Evolutionary conservation across 2,888 invertebrate genomes (phyloP), one percentile per base, ranked within the genome.

Genomic region (Ichneumoninae sp.): DNA sequence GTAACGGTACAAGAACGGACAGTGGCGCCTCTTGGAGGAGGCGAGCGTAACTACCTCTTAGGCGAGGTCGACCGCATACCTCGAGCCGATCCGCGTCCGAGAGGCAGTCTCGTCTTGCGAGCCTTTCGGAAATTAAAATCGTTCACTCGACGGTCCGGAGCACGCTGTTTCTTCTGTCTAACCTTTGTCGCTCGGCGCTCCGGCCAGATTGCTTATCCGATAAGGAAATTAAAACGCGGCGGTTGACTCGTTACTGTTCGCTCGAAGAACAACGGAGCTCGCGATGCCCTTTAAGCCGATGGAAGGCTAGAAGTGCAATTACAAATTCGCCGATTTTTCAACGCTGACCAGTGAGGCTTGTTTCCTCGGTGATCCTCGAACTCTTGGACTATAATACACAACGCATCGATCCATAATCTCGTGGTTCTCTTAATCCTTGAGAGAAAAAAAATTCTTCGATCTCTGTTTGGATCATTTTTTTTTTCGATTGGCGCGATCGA

Each of bases 21-120:
- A 83, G 92, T 92, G 91, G 93, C 92, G 93, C 92, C 91, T 84
- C 88, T 88, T 82, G 83, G 87, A 87, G 85, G 82, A 87, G 78
- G 66, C 79, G 78, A 74, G 66, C 70, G 83, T 73, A 90, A 89
- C 89, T 88, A 89, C 83, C 88, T 89, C 91, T 90, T 92, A 93
- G 93, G 93, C 93, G 93, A 93, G 93, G 93, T 93, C 93, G 93
- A 88, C 91, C 92, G 93, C 93, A 93, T 93, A 93, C 93, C 93
- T 91, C 90, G 90, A 89, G 88, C 89, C 88, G 91, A 92, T 91
- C 83, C 91, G 92, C 92, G 91, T 92, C 89, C 91, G 86, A 89
- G 89, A 92, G 91, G 91, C 90, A 89, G 88, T 88, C 86, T 88
- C 85, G 86, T 87, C 86, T 83, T 86, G 81, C 83, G 83, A 87